Evolutionary conservation across 2,888 invertebrate species (phyloP).

Genomic region (Hirtodrosophila duncani): DNA sequence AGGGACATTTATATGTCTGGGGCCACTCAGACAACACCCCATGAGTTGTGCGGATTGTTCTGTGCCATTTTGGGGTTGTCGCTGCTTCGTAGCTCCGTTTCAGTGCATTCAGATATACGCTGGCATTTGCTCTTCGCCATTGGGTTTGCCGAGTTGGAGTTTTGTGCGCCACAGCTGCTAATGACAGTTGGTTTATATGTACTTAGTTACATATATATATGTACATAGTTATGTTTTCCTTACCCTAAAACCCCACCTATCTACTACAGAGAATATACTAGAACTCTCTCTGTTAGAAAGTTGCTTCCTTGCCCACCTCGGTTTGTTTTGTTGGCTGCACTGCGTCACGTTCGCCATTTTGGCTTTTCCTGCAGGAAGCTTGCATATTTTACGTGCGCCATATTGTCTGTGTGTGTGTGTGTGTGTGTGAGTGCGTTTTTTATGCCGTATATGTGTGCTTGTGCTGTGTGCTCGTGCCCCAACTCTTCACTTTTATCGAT

Average conservation of each 20-base stretch:
- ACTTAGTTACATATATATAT: no score
- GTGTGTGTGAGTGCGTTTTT: slow-evolving; percentile 15
- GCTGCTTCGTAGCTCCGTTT: slow-evolving; percentile 28
- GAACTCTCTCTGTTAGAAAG: slow-evolving; percentile 31
- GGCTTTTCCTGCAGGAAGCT: slow-evolving; percentile 68
- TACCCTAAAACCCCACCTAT: neutral
- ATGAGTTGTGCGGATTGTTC: slow-evolving; percentile 21
- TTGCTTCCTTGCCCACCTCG: slow-evolving; percentile 13
- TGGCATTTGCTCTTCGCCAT: neutral
- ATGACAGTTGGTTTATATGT: slow-evolving; percentile 7
- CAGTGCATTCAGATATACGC: slow-evolving; percentile 22
- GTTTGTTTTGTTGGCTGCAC: slow-evolving; percentile 24
- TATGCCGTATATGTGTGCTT: slow-evolving; percentile 17
- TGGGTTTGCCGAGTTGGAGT: no score
- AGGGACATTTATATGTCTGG: slow-evolving; percentile 21
- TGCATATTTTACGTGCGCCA: slow-evolving; percentile 62
- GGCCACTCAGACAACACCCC: slow-evolving; percentile 51
- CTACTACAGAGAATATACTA: slow-evolving; percentile 23
- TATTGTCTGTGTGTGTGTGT: slow-evolving; percentile 27
- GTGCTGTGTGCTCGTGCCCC: slow-evolving; percentile 59
- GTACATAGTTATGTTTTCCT: neutral
- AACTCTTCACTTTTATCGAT: slow-evolving; percentile 77
- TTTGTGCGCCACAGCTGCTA: slow-evolving; percentile 23
- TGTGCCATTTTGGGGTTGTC: slow-evolving; percentile 15
- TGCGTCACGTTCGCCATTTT: slow-evolving; percentile 55